A percentile compares a stretch with the other conserved stretches of the same genome.
phyloP scores from a whole-genome alignment of 1,140 invertebrate species.

The Sitophilus oryzae region DNA sequence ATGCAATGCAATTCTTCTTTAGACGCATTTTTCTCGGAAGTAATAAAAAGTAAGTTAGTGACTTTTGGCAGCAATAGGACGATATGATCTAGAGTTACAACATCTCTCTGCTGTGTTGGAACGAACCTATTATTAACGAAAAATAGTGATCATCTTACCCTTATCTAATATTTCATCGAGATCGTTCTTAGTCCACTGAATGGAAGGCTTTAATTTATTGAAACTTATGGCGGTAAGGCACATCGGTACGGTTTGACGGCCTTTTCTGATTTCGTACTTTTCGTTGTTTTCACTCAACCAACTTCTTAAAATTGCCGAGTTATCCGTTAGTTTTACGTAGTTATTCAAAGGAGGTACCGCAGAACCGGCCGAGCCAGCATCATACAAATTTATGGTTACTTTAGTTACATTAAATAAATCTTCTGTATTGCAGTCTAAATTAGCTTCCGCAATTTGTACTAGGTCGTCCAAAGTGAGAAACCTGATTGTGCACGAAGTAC shows the following conservation, averaged over 20 bases:
- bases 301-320: conserved; percentile 34
- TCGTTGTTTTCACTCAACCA: conserved; percentile 24
- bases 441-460: conserved; percentile 27
- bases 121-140: no score
- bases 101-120: no score
- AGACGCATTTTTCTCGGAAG: no score
- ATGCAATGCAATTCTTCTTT: no score
- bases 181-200: conserved; percentile 34
- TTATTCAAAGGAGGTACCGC: conserved; percentile 32
- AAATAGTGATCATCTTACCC: no score
- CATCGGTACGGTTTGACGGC: conserved; percentile 40
- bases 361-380: conserved; percentile 24
- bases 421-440: conserved; percentile 30
- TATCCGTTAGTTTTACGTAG: conserved; percentile 29
- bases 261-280: conserved; percentile 33
- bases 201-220: conserved; percentile 31
- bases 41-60: no score
- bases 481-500: conserved; percentile 35
- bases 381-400: conserved; percentile 29
- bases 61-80: no score
- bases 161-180: conserved; percentile 34
- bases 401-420: conserved; percentile 35
- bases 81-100: no score
- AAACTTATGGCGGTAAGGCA: conserved; percentile 34
- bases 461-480: conserved; percentile 28